Evolutionary conservation across 2,113 vertebrate genomes (phyloP).

Genomic region (Petrocephalus microphthalmus): DNA sequence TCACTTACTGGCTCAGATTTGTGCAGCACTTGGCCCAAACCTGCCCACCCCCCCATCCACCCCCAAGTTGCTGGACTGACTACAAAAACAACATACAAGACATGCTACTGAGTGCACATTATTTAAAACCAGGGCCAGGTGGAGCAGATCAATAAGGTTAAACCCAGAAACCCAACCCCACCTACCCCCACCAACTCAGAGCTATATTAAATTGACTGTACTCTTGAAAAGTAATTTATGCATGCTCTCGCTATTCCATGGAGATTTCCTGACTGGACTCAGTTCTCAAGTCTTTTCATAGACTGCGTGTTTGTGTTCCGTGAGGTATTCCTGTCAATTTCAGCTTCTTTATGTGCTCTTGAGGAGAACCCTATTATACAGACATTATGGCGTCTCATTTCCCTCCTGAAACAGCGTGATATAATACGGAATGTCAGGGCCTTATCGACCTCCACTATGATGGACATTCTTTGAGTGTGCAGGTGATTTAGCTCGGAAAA

Average conservation of each 20-base stretch:
- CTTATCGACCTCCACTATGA: background rate
- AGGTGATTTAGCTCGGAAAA: background rate
- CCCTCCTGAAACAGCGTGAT: background rate
- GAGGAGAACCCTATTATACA: background rate
- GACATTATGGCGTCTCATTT: background rate
- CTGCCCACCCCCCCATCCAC: background rate
- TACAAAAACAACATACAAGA: background rate
- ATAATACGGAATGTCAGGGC: background rate
- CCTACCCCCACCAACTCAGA: background rate
- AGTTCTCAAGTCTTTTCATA: background rate
- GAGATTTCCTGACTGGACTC: background rate
- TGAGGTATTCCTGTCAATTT: background rate
- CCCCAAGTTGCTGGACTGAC: background rate
- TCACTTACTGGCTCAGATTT: background rate
- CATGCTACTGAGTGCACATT: background rate
- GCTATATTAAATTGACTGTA: constrained; percentile 4
- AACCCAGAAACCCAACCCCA: background rate
- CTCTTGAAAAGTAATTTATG: background rate
- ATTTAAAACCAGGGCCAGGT: background rate
- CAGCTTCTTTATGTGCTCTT: background rate
- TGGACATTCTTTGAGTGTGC: background rate
- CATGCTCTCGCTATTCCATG: background rate
- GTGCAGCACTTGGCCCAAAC: background rate
- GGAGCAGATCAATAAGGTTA: background rate
- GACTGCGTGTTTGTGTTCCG: background rate